Conservation (phyloP, 2,113 vertebrate genomes). For the Hipposideros armiger region DNA sequence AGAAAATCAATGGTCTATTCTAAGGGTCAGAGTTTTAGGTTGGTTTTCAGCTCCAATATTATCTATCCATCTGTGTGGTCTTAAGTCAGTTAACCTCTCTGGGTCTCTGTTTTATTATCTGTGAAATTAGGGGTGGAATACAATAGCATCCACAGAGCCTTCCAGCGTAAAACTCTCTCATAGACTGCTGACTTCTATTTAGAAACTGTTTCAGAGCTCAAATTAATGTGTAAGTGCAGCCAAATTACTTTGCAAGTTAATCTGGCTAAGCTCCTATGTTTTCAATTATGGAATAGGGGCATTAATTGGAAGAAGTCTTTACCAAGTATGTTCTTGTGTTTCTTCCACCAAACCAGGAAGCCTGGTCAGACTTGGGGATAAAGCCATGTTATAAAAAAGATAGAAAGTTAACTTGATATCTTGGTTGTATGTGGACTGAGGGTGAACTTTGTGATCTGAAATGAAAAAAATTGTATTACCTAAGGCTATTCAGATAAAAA, state of each 20-base stretch:
- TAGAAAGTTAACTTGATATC: conserved; percentile 20
- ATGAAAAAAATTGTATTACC: conserved; percentile 67
- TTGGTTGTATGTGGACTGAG: not conserved
- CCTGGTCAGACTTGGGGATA: not conserved
- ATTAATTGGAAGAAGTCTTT: not conserved
- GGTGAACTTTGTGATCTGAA: conserved; percentile 60
- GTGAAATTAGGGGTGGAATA: not conserved
- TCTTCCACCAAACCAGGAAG: not conserved
- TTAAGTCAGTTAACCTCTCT: conserved; percentile 18
- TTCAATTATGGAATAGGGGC: not conserved
- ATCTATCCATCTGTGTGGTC: not conserved
- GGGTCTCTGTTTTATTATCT: not conserved
- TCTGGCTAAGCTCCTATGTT: not conserved
- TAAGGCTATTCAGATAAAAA: conserved; percentile 72
- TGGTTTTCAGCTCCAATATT: not conserved
- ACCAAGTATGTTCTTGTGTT: not conserved
- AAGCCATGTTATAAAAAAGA: not conserved
- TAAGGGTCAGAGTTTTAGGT: not conserved
- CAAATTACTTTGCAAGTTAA: conserved; percentile 4
- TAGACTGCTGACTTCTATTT: not conserved
- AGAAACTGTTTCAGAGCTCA: conserved; percentile 12
- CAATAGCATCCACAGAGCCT: not conserved
- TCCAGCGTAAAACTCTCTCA: not conserved
- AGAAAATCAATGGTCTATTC: not conserved
- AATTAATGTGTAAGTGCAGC: not conserved